A percentile compares a stretch with the other conserved stretches of the same genome.
Conservation (phyloP, 2,888 invertebrate species). For the Rhaphigaster nebulosa region DNA sequence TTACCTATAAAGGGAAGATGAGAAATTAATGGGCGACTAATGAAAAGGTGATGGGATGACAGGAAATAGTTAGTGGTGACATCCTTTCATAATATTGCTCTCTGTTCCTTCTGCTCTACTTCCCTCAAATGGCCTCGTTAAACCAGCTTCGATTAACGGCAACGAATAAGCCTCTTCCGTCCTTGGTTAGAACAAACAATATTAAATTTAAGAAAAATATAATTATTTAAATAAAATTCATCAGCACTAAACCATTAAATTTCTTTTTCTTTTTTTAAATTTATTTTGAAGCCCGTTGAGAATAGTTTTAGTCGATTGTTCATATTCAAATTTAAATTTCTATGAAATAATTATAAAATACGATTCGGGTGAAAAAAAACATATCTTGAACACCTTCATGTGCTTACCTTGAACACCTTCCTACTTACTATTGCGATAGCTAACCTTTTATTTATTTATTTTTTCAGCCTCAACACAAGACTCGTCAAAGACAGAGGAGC, state of each 20-base stretch:
- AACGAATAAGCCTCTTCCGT: not conserved
- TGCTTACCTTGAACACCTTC: too few relatives aligned
- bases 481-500: not conserved
- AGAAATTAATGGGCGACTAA: slow-evolving; percentile 29
- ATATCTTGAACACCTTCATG: too few relatives aligned
- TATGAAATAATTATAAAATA: too few relatives aligned
- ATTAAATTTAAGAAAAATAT: not conserved
- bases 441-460: too few relatives aligned
- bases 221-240: not conserved
- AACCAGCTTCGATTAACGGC: not conserved
- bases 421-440: too few relatives aligned
- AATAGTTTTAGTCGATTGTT: too few relatives aligned
- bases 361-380: too few relatives aligned
- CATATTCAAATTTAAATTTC: too few relatives aligned
- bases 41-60: slow-evolving; percentile 16
- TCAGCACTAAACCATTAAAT: too few relatives aligned
- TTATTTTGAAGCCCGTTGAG: too few relatives aligned
- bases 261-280: too few relatives aligned
- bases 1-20: not conserved
- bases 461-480: too few relatives aligned
- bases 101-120: slow-evolving; percentile 12
- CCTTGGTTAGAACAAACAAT: not conserved
- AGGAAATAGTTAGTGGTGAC: slow-evolving; percentile 35
- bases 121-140: not conserved
- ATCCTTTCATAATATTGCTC: slow-evolving; percentile 40